Evolutionary conservation across 2,113 vertebrate genomes (phyloP).

Genomic region (Oreochromis tanganicae): DNA sequence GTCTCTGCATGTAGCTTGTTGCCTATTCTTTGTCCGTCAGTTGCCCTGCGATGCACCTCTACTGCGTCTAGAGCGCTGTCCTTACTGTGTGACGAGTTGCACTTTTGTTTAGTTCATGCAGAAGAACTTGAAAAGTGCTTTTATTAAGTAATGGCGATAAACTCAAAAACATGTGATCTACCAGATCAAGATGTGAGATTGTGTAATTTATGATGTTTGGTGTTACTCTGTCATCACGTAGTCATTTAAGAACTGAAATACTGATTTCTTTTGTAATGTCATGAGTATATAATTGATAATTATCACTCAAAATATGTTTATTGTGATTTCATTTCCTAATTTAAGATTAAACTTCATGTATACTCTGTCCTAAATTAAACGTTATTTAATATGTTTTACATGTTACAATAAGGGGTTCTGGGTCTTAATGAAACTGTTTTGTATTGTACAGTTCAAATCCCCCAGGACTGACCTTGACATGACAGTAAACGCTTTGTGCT

Average conservation of each 20-base stretch:
- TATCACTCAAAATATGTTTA: background rate
- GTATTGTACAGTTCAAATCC: background rate
- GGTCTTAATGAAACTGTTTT: background rate
- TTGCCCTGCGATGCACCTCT: background rate
- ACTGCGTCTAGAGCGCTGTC: background rate
- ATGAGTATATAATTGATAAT: background rate
- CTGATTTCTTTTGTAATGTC: background rate
- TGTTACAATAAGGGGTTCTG: background rate
- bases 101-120: background rate
- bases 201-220: background rate
- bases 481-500: slow-evolving; percentile 2
- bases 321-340: background rate
- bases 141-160: background rate
- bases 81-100: background rate
- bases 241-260: background rate
- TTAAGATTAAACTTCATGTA: background rate
- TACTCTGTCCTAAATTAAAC: background rate
- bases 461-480: slow-evolving; percentile 24
- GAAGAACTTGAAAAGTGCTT: background rate
- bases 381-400: background rate
- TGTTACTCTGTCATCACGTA: background rate
- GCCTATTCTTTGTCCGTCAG: background rate
- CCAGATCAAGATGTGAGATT: background rate
- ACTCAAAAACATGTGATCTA: background rate
- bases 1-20: background rate